These are phyloP conservation scores for Periplaneta americana DNA, from an alignment of 1,140 invertebrate species.

Conservation along the genomic window DNA sequence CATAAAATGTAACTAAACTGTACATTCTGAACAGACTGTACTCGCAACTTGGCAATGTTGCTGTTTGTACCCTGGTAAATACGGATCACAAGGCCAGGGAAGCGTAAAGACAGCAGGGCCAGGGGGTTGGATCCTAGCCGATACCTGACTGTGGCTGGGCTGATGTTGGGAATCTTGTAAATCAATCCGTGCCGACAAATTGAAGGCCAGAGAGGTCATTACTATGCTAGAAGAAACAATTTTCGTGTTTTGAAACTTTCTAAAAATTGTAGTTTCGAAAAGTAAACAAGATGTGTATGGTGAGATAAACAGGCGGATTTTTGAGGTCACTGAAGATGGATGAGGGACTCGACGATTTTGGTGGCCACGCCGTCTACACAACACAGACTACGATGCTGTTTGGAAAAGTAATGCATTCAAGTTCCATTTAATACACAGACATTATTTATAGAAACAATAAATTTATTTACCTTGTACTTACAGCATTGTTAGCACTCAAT, in stretches of 20 bases:
- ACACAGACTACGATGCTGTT: no score
- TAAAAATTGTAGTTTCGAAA: not conserved
- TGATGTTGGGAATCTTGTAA: not conserved
- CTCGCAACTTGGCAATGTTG: not conserved
- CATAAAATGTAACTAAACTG: no score
- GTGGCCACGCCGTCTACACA: no score
- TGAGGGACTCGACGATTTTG: no score
- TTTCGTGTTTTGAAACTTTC: not conserved
- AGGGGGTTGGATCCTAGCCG: not conserved
- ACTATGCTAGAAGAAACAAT: not conserved
- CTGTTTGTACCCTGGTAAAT: not conserved
- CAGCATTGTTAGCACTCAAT: no score
- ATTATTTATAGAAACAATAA: no score
- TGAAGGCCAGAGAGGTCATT: not conserved
- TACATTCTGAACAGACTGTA: not conserved
- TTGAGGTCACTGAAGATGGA: no score
- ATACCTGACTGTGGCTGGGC: not conserved
- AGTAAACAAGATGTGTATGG: not conserved
- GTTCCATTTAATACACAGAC: no score
- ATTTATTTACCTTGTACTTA: no score
- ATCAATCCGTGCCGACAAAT: not conserved
- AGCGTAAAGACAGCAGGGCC: not conserved
- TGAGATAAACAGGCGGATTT: no score
- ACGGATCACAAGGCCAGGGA: not conserved
- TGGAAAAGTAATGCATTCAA: no score